phyloP scores from a whole-genome alignment of 2,888 invertebrate species.

The Chelonus formosanus region DNA sequence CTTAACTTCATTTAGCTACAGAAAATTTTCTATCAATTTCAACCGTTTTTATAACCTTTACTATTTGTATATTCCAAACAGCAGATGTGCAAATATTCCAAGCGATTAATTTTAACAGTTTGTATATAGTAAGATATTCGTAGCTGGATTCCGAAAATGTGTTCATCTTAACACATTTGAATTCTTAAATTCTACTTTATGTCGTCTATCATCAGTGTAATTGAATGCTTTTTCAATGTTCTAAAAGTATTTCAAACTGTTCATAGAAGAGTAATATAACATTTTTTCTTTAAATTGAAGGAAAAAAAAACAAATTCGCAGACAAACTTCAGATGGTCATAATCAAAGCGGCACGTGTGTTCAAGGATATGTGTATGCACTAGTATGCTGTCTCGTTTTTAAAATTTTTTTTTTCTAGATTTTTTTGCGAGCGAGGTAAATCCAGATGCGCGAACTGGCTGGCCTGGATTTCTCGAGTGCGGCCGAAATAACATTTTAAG shows the following conservation, averaged over 20 bases:
- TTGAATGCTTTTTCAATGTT: too few species aligned
- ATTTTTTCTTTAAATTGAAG: too few species aligned
- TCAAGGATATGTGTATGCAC: slow-evolving; percentile 27
- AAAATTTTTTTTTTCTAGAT: not conserved
- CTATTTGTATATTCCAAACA: not conserved
- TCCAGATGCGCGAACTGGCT: slow-evolving; percentile 14
- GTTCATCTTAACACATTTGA: too few species aligned
- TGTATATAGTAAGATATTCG: too few species aligned
- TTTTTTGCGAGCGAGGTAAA: slow-evolving; percentile 5
- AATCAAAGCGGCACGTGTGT: slow-evolving; percentile 28
- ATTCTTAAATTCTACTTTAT: too few species aligned
- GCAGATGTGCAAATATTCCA: too few species aligned
- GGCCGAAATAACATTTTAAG: slow-evolving; percentile 42
- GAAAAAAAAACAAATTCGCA: slow-evolving; percentile 4
- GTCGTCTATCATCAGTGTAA: too few species aligned
- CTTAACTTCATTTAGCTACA: slow-evolving; percentile 1
- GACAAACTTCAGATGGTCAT: slow-evolving; percentile 21
- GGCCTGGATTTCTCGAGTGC: slow-evolving; percentile 34
- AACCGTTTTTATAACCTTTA: not conserved
- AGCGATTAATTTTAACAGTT: too few species aligned
- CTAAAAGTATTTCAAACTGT: too few species aligned
- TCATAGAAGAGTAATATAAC: too few species aligned
- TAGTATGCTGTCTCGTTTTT: slow-evolving; percentile 19
- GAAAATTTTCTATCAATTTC: slow-evolving; percentile 10
- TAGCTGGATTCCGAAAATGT: too few species aligned